Evolutionary conservation across 2,888 invertebrate species (phyloP), one percentile per base, ranked within the genome.

Genomic region (Tridacna gigas): DNA sequence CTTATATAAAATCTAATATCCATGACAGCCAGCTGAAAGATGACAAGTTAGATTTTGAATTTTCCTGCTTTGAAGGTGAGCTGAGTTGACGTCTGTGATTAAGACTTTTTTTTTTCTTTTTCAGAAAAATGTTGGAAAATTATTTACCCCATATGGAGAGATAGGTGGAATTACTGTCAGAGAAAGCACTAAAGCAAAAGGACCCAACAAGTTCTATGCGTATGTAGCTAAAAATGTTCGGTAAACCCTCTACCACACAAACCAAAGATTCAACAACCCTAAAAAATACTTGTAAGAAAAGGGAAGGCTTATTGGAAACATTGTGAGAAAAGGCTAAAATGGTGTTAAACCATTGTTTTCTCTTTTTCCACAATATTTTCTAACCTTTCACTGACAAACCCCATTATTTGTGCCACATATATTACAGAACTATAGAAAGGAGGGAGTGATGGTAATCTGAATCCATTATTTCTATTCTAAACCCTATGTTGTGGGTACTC

Each of bases 121-220:
- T 22, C 88, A 93, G 93, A 91, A 90, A 89, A 90, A 90, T 81
- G 82, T 93, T 83, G 91, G 91, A 0, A 91, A 92, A 71, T 61
- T 91, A 51, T 93, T 92, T 82, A 88, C 88, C 45, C 89, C 90
- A 47, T 92, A 79, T 89, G 93, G 93, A 20, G 92, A 93, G 82
- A 91, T 91, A 25, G 90, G 89, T 26, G 89, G 89, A 12, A 89
- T 93, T 18, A 84, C 88, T 79, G 90, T 91, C 0, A 88, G 84
- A 67, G 86, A 82, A 26, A 82, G 82, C 20, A 25, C 89, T 25
- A 88, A 84, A 71, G 89, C 89, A 20, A 88, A 86, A 28, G 88
- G 86, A 77, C 90, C 91, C 37, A 89, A 86, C 65, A 88, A 86
- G 37, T 90, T 90, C 86, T 91, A 81, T 90, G 91, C 90, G 92